Evolutionary conservation across 2,888 invertebrate species (phyloP), one percentile per base, ranked within the genome.

Genomic region (Thelaira solivaga): DNA sequence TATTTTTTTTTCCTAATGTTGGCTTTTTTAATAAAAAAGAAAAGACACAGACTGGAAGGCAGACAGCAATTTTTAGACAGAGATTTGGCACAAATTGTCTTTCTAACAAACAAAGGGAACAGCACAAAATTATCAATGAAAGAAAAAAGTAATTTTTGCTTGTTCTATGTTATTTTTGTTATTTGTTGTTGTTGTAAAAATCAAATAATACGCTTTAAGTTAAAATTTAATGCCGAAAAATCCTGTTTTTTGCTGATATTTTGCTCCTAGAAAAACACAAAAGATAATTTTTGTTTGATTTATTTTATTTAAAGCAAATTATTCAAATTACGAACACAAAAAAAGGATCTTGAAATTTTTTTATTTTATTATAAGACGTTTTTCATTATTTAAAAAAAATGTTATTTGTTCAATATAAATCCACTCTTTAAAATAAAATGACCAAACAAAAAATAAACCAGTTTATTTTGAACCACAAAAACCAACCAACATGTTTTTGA

Each of bases 31-130:
- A n/a, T n/a, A n/a, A n/a, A n/a, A n/a, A n/a, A n/a, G n/a, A n/a
- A n/a, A n/a, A n/a, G n/a, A 5, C n/a, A 4, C 36, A 13, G 6
- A 39, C 36, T 13, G 13, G 16, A 39, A 39, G 16, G 36, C 13
- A 13, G 11, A n/a, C 29, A 49, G 36, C 55, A 53, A 64, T 55
- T 62, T 18, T 45, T 13, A 36, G 18, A 45, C 53, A 72, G 24
- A 61, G 53, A 62, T 45, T 39, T 36, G 18, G 29, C 53, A 72
- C 55, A 72, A 72, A 72, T 64, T 55, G 62, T 64, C 26, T 11
- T 45, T 13, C 24, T 31, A 26, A 8, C 2, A 31, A 31, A 49
- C 2, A 57, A 47, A 7, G 20, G 41, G 26, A 20, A 41, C 39
- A 16, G 22, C 13, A 31, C 26, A 39, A 13, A 55, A 61, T 41